Evolutionary conservation across 2,797 vertebrate species (phyloP), one percentile per base, ranked within the genome.

Genomic region (Serranus cabrilla): DNA sequence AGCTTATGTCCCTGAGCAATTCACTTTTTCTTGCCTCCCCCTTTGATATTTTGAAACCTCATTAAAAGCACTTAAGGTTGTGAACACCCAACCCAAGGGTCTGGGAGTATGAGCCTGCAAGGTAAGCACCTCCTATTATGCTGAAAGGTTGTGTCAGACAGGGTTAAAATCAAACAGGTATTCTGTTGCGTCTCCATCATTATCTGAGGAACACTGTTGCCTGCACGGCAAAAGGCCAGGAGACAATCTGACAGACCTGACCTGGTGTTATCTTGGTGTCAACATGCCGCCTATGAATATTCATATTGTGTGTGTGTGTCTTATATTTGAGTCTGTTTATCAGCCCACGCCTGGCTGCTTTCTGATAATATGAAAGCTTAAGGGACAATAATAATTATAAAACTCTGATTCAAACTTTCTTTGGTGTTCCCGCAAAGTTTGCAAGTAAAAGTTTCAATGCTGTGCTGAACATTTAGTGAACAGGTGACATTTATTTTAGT

Each of bases 211-310:
- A 80, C 66, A 7, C 31, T 55, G 74, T 85, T 76, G 81, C 90
- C 71, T 73, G 75, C 14, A 14, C 47, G 3, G 68, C 59, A 71
- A 88, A 89, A 89, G 83, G 88, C 86, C 86, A 80, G 80, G 64
- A 89, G 84, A 86, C 78, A 81, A 84, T 90, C 84, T 87, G 84
- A 81, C 78, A 78, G 87, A 75, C 83, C 85, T 82, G 87, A 90
- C 89, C 89, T 46, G 37, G 60, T 76, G 81, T 87, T 88, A 88
- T 89, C 82, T 74, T 16, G 49, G 72, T 86, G 84, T 89, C 85
- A 55, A 85, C 88, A 82, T 40, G 75, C 20, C 1, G 16, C 59
- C 8, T 55, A 91, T 91, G 86, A 91, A 92, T 92, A 91, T 92
- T 92, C 86, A 91, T 87, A 60, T 31, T 21, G 34, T 37, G 39